Evolutionary conservation across 2,888 invertebrate genomes (phyloP).

Genomic region (Prionchulus punctatus): DNA sequence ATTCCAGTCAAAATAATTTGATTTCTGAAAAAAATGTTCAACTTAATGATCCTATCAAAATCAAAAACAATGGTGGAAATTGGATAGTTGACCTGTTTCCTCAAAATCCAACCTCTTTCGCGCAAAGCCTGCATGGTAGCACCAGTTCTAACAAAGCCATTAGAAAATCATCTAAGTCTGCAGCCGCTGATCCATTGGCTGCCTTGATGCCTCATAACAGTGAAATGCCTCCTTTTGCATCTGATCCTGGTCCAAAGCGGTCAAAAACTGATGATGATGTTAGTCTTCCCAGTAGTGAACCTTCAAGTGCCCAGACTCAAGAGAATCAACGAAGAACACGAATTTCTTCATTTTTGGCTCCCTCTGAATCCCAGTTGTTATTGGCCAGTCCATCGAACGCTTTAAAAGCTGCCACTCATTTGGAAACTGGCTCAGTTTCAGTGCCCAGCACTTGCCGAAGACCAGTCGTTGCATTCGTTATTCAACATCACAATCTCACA

Average conservation of each 20-base stretch:
- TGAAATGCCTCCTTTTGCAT: background rate
- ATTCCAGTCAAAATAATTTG: slow-evolving; percentile 6
- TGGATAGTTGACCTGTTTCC: background rate
- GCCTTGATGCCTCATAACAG: background rate
- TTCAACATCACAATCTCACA: slow-evolving; percentile 59
- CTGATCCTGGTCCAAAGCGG: slow-evolving; percentile 27
- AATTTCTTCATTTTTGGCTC: background rate
- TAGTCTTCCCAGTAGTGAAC: slow-evolving; percentile 14
- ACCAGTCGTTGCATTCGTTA: slow-evolving; percentile 12
- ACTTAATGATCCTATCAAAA: too few relatives aligned
- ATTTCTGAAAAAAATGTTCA: background rate
- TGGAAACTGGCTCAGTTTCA: background rate
- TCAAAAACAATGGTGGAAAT: background rate
- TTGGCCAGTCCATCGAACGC: slow-evolving; percentile 8
- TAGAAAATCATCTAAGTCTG: background rate
- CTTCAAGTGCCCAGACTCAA: background rate
- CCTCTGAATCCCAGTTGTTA: slow-evolving; percentile 7
- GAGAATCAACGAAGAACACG: background rate
- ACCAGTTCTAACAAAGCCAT: background rate
- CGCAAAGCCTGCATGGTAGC: background rate
- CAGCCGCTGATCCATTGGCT: slow-evolving; percentile 3
- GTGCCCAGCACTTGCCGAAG: background rate
- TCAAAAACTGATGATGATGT: slow-evolving; percentile 41
- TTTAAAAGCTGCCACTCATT: background rate
- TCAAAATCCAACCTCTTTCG: background rate